Percentiles rank a stretch among this genome's conserved stretches.
Evolutionary conservation across 1,140 invertebrate species (phyloP).

Genomic region (Sarcophaga bullata): DNA sequence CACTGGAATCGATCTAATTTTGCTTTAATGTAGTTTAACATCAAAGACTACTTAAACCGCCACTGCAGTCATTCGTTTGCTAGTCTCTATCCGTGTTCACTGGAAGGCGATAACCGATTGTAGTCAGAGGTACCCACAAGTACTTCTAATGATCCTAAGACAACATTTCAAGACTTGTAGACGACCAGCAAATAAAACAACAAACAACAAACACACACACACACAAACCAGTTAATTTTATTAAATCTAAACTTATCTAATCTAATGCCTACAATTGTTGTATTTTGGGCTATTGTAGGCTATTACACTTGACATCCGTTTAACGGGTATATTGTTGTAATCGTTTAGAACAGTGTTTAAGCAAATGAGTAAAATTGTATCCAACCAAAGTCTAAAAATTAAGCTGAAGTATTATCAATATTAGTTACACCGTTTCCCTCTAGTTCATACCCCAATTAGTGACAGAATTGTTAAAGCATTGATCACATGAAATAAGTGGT

Average conservation of each 20-base stretch:
- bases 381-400: too few relatives aligned
- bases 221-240: conserved; percentile 27
- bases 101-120: conserved; percentile 1
- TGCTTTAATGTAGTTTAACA: conserved; percentile 24
- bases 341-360: neutral
- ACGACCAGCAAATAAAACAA: neutral
- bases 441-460: too few relatives aligned
- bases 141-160: conserved; percentile 4
- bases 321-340: neutral
- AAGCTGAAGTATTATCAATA: too few relatives aligned
- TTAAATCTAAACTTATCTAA: conserved; percentile 31
- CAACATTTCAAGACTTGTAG: neutral
- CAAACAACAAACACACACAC: neutral
- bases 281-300: conserved; percentile 7
- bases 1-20: conserved; percentile 18
- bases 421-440: too few relatives aligned
- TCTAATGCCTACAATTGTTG: conserved; percentile 31
- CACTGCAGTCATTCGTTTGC: neutral
- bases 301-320: neutral
- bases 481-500: too few relatives aligned
- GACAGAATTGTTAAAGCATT: too few relatives aligned
- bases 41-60: conserved; percentile 23
- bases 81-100: neutral
- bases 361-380: too few relatives aligned
- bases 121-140: neutral